Base-by-base conservation (phyloP, 2,888 invertebrate genomes). In the Polymixis flavicincta region DNA sequence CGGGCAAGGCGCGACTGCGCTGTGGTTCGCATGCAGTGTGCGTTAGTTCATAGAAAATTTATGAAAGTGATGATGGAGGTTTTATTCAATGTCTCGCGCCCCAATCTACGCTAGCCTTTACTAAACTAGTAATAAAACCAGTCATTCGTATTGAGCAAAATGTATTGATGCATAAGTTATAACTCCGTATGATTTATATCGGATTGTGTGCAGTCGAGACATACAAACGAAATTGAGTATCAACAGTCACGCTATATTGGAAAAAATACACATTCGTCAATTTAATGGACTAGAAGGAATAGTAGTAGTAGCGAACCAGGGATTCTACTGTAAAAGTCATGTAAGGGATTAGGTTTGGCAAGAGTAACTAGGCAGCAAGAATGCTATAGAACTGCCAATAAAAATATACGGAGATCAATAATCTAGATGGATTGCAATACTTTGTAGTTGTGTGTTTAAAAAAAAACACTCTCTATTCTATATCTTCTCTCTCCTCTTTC, bases 131-230 rank as follows among this genome's bases (percentile, higher is more conserved):
- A 28, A 28, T 57, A n/a, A 61, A 32, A 32, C 65, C 52, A 0
- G 52, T 28, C 22, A 50, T 65, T 48, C 22, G 22, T 28, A 22
- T 28, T 22, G 22, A 37, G 11, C 13, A 13, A 74, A 37, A 28
- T 50, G 54, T 25, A 42, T 60, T 17, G 8, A 59, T 48, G 45
- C 45, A 71, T 61, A 79, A 81, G 68, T 79, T 65, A 79, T 28
- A 19, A 14, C 7, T 32, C 19, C 19, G 25, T 55, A 28, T 57
- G 79, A 70, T 70, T 75, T 74, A 74, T 59, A 48, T 45, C 52
- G 48, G 59, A 82, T 60, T 37, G 28, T 28, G 19, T 75, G 59
- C 64, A 65, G 75, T 54, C 28, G 25, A 59, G 54, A 50, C 60
- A 82, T 66, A 42, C 50, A 76, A 42, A 66, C 7, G 6, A 65